Conservation (phyloP, 2,888 invertebrate species). For the Ormyrus thymus region DNA sequence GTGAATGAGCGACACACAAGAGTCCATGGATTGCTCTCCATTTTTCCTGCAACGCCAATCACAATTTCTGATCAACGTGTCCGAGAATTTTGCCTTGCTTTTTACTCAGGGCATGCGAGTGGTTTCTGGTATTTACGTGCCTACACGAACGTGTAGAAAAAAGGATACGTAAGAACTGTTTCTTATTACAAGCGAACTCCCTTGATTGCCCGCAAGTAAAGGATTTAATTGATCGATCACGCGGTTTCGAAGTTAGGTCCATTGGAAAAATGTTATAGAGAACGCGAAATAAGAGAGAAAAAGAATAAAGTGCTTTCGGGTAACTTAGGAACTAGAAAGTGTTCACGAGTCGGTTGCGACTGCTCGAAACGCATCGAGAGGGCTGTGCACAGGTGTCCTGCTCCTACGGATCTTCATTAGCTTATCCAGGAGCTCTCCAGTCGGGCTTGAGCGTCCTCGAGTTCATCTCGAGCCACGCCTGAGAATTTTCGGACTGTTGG, state of each 20-base stretch:
- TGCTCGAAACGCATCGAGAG: slow-evolving; percentile 66
- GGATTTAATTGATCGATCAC: slow-evolving; percentile 23
- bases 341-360: slow-evolving; percentile 69
- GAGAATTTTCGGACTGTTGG: slow-evolving; percentile 36
- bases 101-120: slow-evolving; percentile 25
- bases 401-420: slow-evolving; percentile 21
- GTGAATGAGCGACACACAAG: slow-evolving; percentile 3
- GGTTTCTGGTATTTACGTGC: slow-evolving; percentile 20
- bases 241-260: slow-evolving; percentile 16
- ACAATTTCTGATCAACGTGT: slow-evolving; percentile 25
- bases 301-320: slow-evolving; percentile 50
- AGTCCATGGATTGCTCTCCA: slow-evolving; percentile 7
- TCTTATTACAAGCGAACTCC: background rate
- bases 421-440: slow-evolving; percentile 24
- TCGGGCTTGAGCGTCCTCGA: slow-evolving; percentile 45
- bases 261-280: background rate
- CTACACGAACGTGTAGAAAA: too few relatives aligned
- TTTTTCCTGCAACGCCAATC: slow-evolving; percentile 1
- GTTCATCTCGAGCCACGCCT: slow-evolving; percentile 34
- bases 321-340: slow-evolving; percentile 72
- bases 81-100: slow-evolving; percentile 23
- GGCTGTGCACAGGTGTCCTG: slow-evolving; percentile 54
- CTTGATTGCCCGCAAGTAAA: slow-evolving; percentile 5
- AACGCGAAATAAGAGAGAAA: background rate
- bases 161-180: background rate